A percentile compares a stretch with the other conserved stretches of the same genome.
phyloP scores from a whole-genome alignment of 2,888 invertebrate genomes.

The Tribolium freemani region DNA sequence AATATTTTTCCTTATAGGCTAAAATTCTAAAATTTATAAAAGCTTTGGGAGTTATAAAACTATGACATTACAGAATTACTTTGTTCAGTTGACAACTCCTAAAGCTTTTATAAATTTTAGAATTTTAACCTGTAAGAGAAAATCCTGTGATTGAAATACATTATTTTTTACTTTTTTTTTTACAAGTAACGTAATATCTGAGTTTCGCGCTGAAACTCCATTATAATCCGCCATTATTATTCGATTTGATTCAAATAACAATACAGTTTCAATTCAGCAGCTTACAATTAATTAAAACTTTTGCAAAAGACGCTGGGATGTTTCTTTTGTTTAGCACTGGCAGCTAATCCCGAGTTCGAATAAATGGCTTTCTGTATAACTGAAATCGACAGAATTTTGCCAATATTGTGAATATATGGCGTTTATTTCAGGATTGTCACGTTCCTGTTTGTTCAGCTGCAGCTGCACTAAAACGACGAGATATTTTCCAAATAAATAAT shows the following conservation, averaged over 20 bases:
- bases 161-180: too few relatives aligned
- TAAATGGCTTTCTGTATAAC: neutral
- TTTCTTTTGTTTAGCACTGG: neutral
- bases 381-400: neutral
- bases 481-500: neutral
- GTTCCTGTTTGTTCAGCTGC: neutral
- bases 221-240: slow-evolving; percentile 4
- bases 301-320: neutral
- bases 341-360: neutral
- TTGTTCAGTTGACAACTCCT: too few relatives aligned
- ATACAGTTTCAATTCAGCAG: neutral
- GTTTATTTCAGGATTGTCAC: neutral
- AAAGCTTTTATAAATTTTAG: too few relatives aligned
- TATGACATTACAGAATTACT: too few relatives aligned
- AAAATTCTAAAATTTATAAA: too few relatives aligned
- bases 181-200: slow-evolving; percentile 1
- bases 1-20: too few relatives aligned
- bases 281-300: slow-evolving; percentile 9
- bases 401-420: neutral
- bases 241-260: slow-evolving; percentile 3
- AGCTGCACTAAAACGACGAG: neutral
- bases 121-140: too few relatives aligned
- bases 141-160: too few relatives aligned
- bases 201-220: neutral
- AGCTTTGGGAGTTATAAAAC: too few relatives aligned